Evolutionary conservation across 1,140 invertebrate species (phyloP), one percentile per base, ranked within the genome.

Genomic region (Mya arenaria): DNA sequence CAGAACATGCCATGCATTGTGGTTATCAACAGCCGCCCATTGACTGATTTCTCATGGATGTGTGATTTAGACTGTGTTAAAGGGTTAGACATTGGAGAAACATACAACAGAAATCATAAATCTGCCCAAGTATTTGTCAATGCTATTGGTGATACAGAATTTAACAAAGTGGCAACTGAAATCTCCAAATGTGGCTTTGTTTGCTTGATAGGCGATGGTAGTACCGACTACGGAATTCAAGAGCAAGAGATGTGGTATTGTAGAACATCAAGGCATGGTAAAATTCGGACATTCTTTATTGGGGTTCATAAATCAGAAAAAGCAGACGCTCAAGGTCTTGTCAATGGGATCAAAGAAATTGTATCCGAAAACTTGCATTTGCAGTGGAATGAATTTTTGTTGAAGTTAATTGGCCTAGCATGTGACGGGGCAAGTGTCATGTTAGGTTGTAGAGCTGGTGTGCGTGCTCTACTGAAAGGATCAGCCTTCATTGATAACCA

Each of bases 361-460:
- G 36, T 72, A 13, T n/a, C 19, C 17, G n/a, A 28, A 6, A 74
- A 55, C 44, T 19, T 82, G 17, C 25, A 37, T 4, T 30, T 37
- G 25, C 30, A 68, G 1, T 82, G 58, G 55, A 17, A 19, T 23
- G 60, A 66, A 0, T 37, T 82, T 36, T 10, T 8, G 1, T 25
- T 19, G 15, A 83, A 75, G 32, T 13, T 75, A 30, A 55, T 75
- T 41, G 60, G 39, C 17, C 17, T 83, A 13, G 15, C 60, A 17
- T 74, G 71, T 60, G 71, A 83, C 25, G 81, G 81, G n/a, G 81
- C 81, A 8, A 68, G 48, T 69, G 81, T 83, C 0, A 75, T 75
- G 62, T 39, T 30, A 34, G 52, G 71, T 10, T 34, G 52, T 34
- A 39, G 15, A 34, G 39, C 13, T 41, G 71, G 63, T 8, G 63